A percentile compares a stretch with the other conserved stretches of the same genome.
Conservation (phyloP, 2,888 invertebrate species). For the Nephrotoma appendiculata region DNA sequence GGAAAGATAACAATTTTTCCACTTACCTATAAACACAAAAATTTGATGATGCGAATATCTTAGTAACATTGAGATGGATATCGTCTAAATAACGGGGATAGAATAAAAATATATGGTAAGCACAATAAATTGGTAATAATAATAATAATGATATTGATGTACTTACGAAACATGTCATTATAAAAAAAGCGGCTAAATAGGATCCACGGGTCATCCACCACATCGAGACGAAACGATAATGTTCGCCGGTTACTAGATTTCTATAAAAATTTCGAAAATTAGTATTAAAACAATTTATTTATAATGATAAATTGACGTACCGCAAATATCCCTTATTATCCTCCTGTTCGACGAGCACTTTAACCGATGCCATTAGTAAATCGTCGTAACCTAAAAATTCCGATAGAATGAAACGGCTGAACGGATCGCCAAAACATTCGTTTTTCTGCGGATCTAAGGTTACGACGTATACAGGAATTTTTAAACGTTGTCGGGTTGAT, state of each 20-base stretch:
- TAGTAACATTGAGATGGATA: slow-evolving; percentile 93
- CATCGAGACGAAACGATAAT: slow-evolving; percentile 95
- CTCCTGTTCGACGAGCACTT: slow-evolving; percentile 87
- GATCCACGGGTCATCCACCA: slow-evolving; percentile 92
- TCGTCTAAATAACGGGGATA: slow-evolving; percentile 64
- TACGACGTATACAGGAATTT: slow-evolving; percentile 82
- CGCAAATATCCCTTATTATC: slow-evolving; percentile 89
- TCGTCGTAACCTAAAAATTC: slow-evolving; percentile 96
- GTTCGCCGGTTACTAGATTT: slow-evolving; percentile 95
- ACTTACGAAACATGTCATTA: slow-evolving; percentile 99
- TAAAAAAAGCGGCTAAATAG: slow-evolving; percentile 89
- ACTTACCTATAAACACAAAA: slow-evolving; percentile 95
- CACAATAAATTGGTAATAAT: not conserved
- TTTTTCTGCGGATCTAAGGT: slow-evolving; percentile 77
- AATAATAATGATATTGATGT: slow-evolving; percentile 13
- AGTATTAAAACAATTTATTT: not conserved
- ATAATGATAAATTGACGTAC: slow-evolving; percentile 29
- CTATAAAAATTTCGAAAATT: slow-evolving; percentile 32
- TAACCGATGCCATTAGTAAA: slow-evolving; percentile 90
- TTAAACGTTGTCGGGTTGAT: slow-evolving; percentile 67
- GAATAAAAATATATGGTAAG: slow-evolving; percentile 13
- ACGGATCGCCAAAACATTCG: slow-evolving; percentile 84
- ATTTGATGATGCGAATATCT: slow-evolving; percentile 99
- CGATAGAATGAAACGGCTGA: slow-evolving; percentile 79
- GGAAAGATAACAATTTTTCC: not conserved